Evolutionary conservation across 92 coral and sea anemone genomes (phyloP), one percentile per base, ranked within the genome.

Genomic region (Phenganax marumi): DNA sequence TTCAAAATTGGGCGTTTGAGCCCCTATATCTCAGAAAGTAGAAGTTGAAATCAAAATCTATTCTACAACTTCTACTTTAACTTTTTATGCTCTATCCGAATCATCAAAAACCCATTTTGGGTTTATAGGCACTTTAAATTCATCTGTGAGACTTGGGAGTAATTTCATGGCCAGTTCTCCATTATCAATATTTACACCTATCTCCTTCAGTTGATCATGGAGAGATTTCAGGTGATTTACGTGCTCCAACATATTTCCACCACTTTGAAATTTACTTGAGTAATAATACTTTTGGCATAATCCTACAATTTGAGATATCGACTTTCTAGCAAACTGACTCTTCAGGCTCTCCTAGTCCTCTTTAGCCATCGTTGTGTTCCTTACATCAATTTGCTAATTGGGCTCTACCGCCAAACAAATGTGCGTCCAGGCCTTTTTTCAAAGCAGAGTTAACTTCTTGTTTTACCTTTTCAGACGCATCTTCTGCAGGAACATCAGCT

Each of bases 391-490:
- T n/a, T n/a, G n/a, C n/a, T n/a, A n/a, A n/a, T 58, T 73, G n/a
- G 72, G 13, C 8, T 68, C 74, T 21, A 68, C 74, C 7, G 39
- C 74, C 74, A 78, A 25, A 78, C 83, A 78, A 76, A 76, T 76
- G 52, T 79, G 11, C 23, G 52, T 58, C 83, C 83, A 79, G 51
- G 83, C 83, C 70, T n/a, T 57, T 60, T 68, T 79, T 79, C 68
- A 73, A 68, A 68, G 74, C 74, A 68, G 74, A 68, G 7, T 68
- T 68, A 33, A 9, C 23, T 33, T 9, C 74, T 68, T 23, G 74
- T 50, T 68, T 68, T 33, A 68, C 74, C 74, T 68, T 46, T 68
- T 46, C 74, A 68, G 74, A 68, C 50, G 74, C 74, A 23, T 68
- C 74, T 33, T 68, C 74, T 17, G 74, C 74, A 68, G 74, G 74